phyloP scores from a whole-genome alignment of 2,888 invertebrate species.

The Pollenia amentaria region DNA sequence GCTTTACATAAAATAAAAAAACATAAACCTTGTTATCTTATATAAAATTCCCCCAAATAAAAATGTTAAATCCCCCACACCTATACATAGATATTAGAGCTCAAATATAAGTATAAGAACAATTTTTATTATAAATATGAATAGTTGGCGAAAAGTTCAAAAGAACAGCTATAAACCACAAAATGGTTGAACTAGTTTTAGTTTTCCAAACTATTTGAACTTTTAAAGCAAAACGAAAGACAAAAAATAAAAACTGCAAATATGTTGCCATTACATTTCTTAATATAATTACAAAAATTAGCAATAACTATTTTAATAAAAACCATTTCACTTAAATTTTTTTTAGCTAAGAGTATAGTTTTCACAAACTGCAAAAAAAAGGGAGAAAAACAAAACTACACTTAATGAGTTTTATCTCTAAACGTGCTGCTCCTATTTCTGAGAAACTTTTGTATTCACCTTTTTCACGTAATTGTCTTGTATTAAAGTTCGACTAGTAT shows the following conservation, averaged over 20 bases:
- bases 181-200: conserved; percentile 50
- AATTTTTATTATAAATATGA: conserved; percentile 11
- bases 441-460: conserved; percentile 14
- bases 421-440: conserved; percentile 56
- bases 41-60: background rate
- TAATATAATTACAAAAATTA: conserved; percentile 67
- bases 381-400: conserved; percentile 7
- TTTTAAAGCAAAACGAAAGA: conserved; percentile 26
- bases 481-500: conserved; percentile 54
- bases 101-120: background rate
- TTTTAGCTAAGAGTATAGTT: conserved; percentile 21
- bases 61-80: background rate
- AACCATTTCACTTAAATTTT: conserved; percentile 55
- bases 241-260: conserved; percentile 15
- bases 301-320: conserved; percentile 71
- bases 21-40: too few species aligned
- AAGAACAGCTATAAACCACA: conserved; percentile 33
- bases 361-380: conserved; percentile 16
- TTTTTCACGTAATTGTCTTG: conserved; percentile 49
- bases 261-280: conserved; percentile 49
- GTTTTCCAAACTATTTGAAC: conserved; percentile 41
- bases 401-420: conserved; percentile 68
- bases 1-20: too few species aligned
- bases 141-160: conserved; percentile 33
- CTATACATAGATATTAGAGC: background rate